Evolutionary conservation across 2,888 invertebrate species (phyloP).

Genomic region (Vanessa cardui): DNA sequence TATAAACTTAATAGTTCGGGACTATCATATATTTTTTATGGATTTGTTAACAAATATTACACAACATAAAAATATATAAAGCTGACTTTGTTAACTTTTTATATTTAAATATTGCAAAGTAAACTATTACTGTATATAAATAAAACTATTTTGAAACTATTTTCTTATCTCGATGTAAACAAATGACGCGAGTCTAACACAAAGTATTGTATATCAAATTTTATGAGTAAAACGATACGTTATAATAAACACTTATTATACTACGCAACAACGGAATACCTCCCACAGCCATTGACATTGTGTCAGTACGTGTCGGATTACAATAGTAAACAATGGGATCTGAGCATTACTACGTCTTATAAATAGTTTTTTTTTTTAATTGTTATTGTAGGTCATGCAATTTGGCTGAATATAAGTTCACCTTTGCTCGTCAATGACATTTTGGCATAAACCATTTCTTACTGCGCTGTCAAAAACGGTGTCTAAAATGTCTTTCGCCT

Average conservation of each 20-base stretch:
- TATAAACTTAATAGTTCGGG: too few relatives aligned
- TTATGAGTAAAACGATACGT: background rate
- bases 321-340: constrained; percentile 5
- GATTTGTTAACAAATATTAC: too few relatives aligned
- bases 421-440: too few relatives aligned
- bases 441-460: too few relatives aligned
- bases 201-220: background rate
- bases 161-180: constrained; percentile 3
- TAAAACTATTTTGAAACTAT: background rate
- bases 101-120: too few relatives aligned
- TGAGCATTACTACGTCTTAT: background rate
- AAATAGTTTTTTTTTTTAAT: background rate
- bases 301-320: background rate
- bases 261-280: background rate
- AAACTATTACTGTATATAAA: too few relatives aligned
- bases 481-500: too few relatives aligned
- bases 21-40: too few relatives aligned
- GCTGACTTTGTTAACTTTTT: too few relatives aligned
- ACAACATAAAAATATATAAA: too few relatives aligned
- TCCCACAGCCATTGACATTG: background rate
- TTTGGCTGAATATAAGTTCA: background rate
- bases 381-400: background rate
- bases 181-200: constrained; percentile 6
- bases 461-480: too few relatives aligned
- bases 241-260: background rate